Conservation (phyloP, 2,888 invertebrate genomes). For the Drosophila peninsularis region DNA sequence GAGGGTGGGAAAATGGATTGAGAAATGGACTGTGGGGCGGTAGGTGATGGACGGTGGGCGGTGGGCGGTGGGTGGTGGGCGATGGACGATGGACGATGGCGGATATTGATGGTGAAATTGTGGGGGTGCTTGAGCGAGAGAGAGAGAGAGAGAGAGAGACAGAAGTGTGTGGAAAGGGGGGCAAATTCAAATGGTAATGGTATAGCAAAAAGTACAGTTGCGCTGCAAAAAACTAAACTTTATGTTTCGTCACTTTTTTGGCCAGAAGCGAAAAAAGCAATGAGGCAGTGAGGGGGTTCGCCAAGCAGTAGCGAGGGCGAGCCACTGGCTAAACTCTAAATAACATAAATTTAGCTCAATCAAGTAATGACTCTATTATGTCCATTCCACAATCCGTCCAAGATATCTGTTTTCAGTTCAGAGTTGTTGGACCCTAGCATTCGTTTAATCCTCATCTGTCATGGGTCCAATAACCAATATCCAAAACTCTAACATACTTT, state of each 20-base stretch:
- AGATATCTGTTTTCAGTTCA: neutral
- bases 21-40: constrained; percentile 5
- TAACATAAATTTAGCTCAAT: too few species aligned
- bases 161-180: neutral
- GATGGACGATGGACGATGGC: constrained; percentile 7
- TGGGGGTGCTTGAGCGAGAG: neutral
- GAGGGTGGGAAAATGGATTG: constrained; percentile 21
- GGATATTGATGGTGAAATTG: constrained; percentile 27
- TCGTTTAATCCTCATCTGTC: too few species aligned
- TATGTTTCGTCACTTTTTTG: constrained; percentile 26
- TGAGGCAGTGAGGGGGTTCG: too few species aligned
- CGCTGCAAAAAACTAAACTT: constrained; percentile 58
- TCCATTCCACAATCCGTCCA: neutral
- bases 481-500: too few species aligned
- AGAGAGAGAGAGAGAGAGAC: neutral
- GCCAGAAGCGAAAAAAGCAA: neutral
- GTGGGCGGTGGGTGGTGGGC: constrained; percentile 1
- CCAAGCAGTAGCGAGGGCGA: neutral
- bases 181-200: constrained; percentile 48
- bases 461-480: too few species aligned
- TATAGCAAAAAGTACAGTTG: constrained; percentile 60
- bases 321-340: neutral
- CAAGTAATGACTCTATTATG: neutral
- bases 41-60: constrained; percentile 7
- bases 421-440: too few species aligned